These are phyloP conservation scores for Allygus modestus DNA, from an alignment of 2,888 invertebrate species.

Conservation along the genomic window DNA sequence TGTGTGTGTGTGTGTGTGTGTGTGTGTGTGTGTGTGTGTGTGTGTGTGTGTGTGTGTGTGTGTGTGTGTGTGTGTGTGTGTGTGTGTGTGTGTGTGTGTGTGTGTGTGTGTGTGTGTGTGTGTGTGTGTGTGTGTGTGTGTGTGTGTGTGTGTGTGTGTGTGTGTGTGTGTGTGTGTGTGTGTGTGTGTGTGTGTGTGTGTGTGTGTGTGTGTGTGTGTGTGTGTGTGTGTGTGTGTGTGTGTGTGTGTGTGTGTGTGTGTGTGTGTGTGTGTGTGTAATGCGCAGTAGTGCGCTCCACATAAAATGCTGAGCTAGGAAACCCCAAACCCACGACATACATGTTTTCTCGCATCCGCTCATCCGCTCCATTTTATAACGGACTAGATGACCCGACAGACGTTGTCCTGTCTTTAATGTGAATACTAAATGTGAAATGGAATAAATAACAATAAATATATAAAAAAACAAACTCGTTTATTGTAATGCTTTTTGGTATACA, in stretches of 20 bases:
- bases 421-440: too few relatives aligned
- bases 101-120: constrained; percentile 53
- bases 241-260: constrained; percentile 56
- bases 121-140: constrained; percentile 54
- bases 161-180: constrained; percentile 56
- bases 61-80: constrained; percentile 56
- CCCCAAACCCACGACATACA: too few relatives aligned
- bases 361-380: too few relatives aligned
- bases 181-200: constrained; percentile 56
- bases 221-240: constrained; percentile 56
- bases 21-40: constrained; percentile 56
- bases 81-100: constrained; percentile 56
- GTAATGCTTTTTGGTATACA: too few relatives aligned
- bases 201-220: constrained; percentile 50
- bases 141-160: constrained; percentile 56
- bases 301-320: too few relatives aligned
- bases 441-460: too few relatives aligned
- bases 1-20: constrained; percentile 54
- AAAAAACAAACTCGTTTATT: too few relatives aligned
- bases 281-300: too few relatives aligned
- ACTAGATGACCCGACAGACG: too few relatives aligned
- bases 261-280: constrained; percentile 49
- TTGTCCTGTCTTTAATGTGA: too few relatives aligned
- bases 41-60: constrained; percentile 56
- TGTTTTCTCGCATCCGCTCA: too few relatives aligned